Percentiles rank a stretch among this genome's conserved stretches.
Evolutionary conservation across 1,140 invertebrate genomes (phyloP).

Genomic region (roundworm (Caenorhabditis elegans)): DNA sequence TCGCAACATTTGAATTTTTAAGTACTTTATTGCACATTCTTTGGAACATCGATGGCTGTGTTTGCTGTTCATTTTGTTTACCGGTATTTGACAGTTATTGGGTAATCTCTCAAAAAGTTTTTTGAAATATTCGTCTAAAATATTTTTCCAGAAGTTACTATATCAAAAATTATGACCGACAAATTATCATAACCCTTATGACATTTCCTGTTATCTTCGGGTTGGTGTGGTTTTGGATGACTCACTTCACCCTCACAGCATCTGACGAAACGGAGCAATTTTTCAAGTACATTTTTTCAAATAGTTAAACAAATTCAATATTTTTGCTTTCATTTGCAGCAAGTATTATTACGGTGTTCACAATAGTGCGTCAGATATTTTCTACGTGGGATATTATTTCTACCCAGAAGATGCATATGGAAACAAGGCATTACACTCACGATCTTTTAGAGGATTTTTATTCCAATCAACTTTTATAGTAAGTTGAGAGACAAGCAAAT

Average conservation of each 20-base stretch:
- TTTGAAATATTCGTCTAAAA: too few relatives aligned
- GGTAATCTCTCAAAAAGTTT: too few relatives aligned
- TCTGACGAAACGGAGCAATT: background rate
- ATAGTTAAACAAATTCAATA: too few relatives aligned
- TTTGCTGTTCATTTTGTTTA: background rate
- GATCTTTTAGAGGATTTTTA: background rate
- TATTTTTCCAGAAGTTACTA: background rate
- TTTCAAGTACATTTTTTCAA: too few relatives aligned
- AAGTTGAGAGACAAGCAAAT: background rate
- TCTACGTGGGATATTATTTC: background rate
- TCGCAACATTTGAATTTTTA: background rate
- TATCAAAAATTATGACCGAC: background rate
- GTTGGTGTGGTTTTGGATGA: background rate
- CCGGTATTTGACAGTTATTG: background rate
- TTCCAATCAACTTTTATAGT: background rate
- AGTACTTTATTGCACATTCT: background rate
- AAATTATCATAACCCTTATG: background rate
- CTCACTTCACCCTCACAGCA: background rate
- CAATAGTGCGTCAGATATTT: background rate
- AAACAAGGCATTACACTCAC: too few relatives aligned
- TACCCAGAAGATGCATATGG: background rate
- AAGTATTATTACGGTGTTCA: background rate
- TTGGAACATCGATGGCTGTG: background rate
- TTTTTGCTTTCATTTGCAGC: background rate
- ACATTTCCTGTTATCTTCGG: background rate